These are phyloP conservation scores for Genyomyrus donnyi DNA, from an alignment of 2,113 vertebrate genomes.

Conservation along the genomic window DNA sequence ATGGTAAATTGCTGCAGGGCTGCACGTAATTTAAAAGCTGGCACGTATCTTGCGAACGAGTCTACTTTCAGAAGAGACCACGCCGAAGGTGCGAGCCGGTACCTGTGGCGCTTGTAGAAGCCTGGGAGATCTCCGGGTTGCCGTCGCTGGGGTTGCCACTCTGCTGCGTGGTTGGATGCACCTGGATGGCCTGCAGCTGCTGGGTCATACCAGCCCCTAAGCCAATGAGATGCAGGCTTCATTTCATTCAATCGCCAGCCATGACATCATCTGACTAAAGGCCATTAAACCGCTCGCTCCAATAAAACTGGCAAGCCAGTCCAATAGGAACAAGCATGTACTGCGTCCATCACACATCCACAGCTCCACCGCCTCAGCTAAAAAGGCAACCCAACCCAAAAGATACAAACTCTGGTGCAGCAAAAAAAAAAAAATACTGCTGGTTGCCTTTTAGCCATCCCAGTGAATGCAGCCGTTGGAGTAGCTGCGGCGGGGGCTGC, in stretches of 20 bases:
- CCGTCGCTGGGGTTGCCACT: conserved; percentile 74
- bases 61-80: neutral
- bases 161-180: conserved; percentile 80
- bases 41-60: neutral
- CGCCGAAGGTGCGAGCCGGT: conserved; percentile 12
- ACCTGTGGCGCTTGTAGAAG: conserved; percentile 87
- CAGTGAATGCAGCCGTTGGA: neutral
- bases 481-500: neutral
- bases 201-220: conserved; percentile 80
- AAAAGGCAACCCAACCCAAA: neutral
- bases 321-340: neutral
- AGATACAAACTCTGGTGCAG: neutral
- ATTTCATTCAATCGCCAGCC: neutral
- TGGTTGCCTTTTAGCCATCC: neutral
- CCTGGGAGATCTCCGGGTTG: conserved; percentile 86
- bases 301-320: neutral
- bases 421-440: neutral
- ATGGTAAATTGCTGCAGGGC: neutral
- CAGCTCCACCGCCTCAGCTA: neutral
- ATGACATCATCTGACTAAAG: neutral
- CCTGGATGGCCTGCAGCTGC: conserved; percentile 93
- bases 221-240: conserved; percentile 34
- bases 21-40: neutral
- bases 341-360: neutral
- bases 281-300: neutral